Base-by-base conservation (phyloP, 2,888 invertebrate genomes). In the Myathropa florea region DNA sequence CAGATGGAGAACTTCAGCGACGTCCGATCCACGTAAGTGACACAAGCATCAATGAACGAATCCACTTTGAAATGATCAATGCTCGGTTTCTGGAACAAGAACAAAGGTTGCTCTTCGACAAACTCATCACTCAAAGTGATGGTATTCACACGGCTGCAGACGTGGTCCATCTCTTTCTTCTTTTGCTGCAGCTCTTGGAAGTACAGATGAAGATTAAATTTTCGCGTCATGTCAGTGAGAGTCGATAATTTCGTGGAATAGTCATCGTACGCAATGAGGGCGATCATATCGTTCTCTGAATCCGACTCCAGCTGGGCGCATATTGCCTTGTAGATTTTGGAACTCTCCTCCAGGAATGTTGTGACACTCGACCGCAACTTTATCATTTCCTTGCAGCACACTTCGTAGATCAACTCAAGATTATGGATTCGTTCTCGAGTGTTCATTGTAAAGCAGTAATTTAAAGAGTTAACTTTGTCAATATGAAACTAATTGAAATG, bases 341-440 rank as follows among this genome's bases (percentile, higher is more conserved):
- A 78, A 67, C 75, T 76, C 21, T 86, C 86, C 0, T 86, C 75
- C 55, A 86, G 28, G 75, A 86, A 86, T 63, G 78, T 26, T 83
- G 78, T 79, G 65, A 86, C 75, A 65, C 57, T 82, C 14, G 82
- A 57, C 28, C 75, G 73, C 14, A 86, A 71, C 59, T 86, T 83
- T n/a, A 39, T 65, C 86, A 86, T 86, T 46, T 86, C 86, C n/a
- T 75, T 73, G 70, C 86, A 73, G 65, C 78, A 86, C 10, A 86
- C 86, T 30, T 86, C 75, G 60, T 82, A 83, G 67, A 86, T 86
- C 6, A 82, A 46, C 23, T 86, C 83, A 10, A 86, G 83, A 63
- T 86, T 83, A 28, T 86, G 78, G 28, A 86, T 83, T 63, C 75
- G 28, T n/a, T 86, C 86, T 23, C 82, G 65, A 53, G 64, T 75